A percentile compares a stretch with the other conserved stretches of the same genome.
phyloP scores from a whole-genome alignment of 1,140 invertebrate species.

The Marisa cornuarietis region DNA sequence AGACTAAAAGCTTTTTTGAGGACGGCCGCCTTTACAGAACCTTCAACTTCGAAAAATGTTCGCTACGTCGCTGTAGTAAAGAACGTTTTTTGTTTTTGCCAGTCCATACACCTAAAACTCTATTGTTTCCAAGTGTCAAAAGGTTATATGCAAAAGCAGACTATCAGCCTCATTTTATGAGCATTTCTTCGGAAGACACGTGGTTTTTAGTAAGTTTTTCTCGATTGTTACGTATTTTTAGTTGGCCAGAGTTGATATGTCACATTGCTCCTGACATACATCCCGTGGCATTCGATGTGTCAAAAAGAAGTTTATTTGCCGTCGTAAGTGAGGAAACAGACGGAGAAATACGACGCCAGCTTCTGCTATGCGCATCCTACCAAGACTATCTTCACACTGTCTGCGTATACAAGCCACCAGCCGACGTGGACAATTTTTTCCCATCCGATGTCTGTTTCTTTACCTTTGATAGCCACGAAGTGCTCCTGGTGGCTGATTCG shows the following conservation, averaged over 20 bases:
- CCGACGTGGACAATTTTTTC: neutral
- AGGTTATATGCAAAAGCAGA: neutral
- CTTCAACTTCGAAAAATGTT: slow-evolving; percentile 11
- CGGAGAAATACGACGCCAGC: neutral
- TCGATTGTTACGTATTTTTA: neutral
- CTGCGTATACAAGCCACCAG: neutral
- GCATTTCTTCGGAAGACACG: neutral
- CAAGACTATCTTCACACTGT: neutral
- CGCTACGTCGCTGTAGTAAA: neutral
- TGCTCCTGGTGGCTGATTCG: slow-evolving; percentile 14
- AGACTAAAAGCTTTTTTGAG: slow-evolving; percentile 7
- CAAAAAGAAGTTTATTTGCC: neutral
- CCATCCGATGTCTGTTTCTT: slow-evolving; percentile 16
- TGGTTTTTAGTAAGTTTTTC: neutral
- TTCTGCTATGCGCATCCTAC: neutral
- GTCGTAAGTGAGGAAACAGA: neutral
- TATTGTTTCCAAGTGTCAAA: neutral
- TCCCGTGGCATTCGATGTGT: neutral
- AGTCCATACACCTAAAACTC: neutral
- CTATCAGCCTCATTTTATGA: neutral
- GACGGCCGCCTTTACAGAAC: slow-evolving; percentile 14
- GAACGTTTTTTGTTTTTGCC: neutral
- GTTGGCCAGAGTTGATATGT: neutral
- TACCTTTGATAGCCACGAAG: neutral
- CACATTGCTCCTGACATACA: neutral